Conservation (phyloP, 2,888 invertebrate genomes). For the Diarsia dahlii region DNA sequence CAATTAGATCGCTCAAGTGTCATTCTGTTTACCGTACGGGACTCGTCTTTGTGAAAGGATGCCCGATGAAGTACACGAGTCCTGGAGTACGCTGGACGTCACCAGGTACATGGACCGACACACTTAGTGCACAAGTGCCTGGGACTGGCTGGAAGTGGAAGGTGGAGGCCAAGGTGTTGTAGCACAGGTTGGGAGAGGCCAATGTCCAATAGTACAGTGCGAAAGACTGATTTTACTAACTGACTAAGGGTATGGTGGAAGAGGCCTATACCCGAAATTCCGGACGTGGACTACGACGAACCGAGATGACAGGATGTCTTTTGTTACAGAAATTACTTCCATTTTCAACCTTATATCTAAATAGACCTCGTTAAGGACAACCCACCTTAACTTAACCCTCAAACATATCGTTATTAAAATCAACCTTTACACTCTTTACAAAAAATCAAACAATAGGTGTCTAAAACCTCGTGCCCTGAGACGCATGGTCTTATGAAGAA, state of each 20-base stretch:
- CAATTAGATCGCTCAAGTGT: no score
- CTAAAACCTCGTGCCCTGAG: constrained; percentile 64
- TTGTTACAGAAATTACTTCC: not conserved
- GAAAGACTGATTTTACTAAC: not conserved
- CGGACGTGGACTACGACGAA: not conserved
- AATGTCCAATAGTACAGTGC: not conserved
- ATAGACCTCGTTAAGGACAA: constrained; percentile 14
- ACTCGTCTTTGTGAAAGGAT: not conserved
- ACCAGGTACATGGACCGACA: not conserved
- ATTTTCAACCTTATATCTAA: not conserved
- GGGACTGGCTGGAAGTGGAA: not conserved
- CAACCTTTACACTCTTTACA: constrained; percentile 44
- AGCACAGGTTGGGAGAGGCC: not conserved
- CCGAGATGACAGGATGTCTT: not conserved
- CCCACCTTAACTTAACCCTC: not conserved
- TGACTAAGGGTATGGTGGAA: not conserved
- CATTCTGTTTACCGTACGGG: no score
- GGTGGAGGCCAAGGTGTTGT: not conserved
- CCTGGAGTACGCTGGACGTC: not conserved
- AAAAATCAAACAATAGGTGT: constrained; percentile 61
- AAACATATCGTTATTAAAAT: constrained; percentile 58
- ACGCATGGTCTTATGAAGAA: constrained; percentile 68
- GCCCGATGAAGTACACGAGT: not conserved
- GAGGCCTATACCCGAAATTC: not conserved
- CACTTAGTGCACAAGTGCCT: not conserved